Conservation (phyloP, 2,888 invertebrate species). For the Ophioninae sp. region DNA sequence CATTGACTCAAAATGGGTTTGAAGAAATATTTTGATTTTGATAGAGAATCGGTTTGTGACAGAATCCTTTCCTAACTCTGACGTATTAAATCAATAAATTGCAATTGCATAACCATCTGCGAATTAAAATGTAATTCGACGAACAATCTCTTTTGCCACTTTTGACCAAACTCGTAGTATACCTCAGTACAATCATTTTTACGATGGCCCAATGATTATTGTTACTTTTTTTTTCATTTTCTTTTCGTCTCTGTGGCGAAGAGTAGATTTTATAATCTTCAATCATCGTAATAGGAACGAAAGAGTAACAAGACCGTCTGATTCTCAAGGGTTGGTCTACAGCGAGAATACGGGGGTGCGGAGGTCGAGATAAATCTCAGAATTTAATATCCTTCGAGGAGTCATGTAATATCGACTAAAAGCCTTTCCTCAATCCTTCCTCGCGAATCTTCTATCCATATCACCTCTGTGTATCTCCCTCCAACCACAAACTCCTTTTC, state of each 20-base stretch:
- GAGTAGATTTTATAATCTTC: slow-evolving; percentile 16
- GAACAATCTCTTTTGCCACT: background rate
- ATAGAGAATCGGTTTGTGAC: no score
- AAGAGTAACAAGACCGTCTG: slow-evolving; percentile 37
- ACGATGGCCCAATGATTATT: background rate
- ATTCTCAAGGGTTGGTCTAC: slow-evolving; percentile 46
- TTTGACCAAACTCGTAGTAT: background rate
- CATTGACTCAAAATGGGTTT: no score
- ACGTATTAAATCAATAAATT: no score
- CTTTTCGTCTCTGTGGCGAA: background rate
- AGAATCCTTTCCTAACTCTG: no score
- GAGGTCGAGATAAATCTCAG: slow-evolving; percentile 76
- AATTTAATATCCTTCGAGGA: slow-evolving; percentile 79
- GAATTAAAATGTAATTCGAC: background rate
- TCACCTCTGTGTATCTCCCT: slow-evolving; percentile 33
- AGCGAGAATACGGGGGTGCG: slow-evolving; percentile 53
- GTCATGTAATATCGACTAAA: slow-evolving; percentile 78
- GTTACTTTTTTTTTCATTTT: background rate
- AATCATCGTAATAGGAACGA: slow-evolving; percentile 27
- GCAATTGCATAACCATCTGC: no score
- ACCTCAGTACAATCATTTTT: slow-evolving; percentile 2
- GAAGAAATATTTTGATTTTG: no score
- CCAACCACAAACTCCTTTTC: slow-evolving; percentile 42
- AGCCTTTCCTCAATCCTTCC: slow-evolving; percentile 67
- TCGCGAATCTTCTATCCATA: slow-evolving; percentile 41